Conservation (phyloP, 2,113 vertebrate genomes). For the Stigmatopora nigra region DNA sequence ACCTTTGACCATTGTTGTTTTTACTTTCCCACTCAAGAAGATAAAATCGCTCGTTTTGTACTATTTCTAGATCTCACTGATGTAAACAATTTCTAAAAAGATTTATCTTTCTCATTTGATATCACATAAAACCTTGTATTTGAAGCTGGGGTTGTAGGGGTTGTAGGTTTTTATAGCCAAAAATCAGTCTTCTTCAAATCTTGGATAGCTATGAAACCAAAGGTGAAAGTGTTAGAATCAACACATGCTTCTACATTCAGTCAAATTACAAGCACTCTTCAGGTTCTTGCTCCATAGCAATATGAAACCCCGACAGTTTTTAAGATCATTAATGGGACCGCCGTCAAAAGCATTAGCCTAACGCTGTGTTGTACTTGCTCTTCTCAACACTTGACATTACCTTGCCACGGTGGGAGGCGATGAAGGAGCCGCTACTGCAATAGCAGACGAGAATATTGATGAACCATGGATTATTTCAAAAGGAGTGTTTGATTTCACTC, state of each 20-base stretch:
- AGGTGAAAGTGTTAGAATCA: not conserved
- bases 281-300: not conserved
- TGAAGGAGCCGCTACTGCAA: conserved; percentile 25
- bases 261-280: not conserved
- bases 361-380: not conserved
- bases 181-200: not conserved
- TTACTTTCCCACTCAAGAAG: not conserved
- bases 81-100: not conserved
- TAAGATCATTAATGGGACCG: not conserved
- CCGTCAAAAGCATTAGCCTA: not conserved
- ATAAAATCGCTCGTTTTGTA: not conserved
- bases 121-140: not conserved
- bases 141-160: not conserved
- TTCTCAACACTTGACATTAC: conserved; percentile 34
- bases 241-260: not conserved
- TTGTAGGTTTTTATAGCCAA: not conserved
- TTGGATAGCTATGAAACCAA: not conserved
- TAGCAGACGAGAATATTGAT: conserved; percentile 29
- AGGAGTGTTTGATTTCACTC: not conserved
- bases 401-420: conserved; percentile 13
- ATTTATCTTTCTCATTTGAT: not conserved
- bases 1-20: too few relatives aligned
- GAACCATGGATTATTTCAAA: conserved; percentile 25
- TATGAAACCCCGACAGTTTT: not conserved
- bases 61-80: not conserved